Evolutionary conservation across 2,797 vertebrate genomes (phyloP), one percentile per base, ranked within the genome.

Genomic region (Halcyon leucocephala): DNA sequence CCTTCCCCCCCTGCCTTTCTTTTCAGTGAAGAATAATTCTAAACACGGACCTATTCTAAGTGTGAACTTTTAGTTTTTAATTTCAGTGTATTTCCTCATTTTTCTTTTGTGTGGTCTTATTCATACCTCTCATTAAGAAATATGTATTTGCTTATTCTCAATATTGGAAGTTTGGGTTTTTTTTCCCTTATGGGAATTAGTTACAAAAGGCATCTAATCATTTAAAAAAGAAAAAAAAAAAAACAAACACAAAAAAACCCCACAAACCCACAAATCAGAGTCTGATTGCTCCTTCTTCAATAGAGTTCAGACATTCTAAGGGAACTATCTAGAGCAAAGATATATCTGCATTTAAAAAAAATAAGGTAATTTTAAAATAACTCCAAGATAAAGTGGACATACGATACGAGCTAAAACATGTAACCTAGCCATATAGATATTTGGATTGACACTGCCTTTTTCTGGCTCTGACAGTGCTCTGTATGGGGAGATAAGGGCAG

Each of bases 371-470:
- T 96, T 91, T 89, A 67, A 84, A 91, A 69, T 80, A 91, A 92
- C 70, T 92, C 60, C n/a, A 49, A 89, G 78, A 90, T 90, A 88
- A 90, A 86, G 46, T 92, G 89, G 92, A 89, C 95, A 96, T 96
- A 93, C 86, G 92, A 89, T 83, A 72, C 44, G 65, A 85, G 82
- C 94, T 88, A 82, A 90, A 93, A 90, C 52, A 42, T 58, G 66
- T 91, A 95, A 95, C 84, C 52, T 89, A 95, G 66, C 89, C 70
- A n/a, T 95, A 91, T 35, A 91, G 89, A 90, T 88, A 88, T 92
- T 88, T 93, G 94, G 83, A 97, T 96, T 95, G 92, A 71, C 24
- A 16, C 77, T 80, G 85, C 61, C 84, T 95, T 91, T 92, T 89
- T 78, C 71, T 90, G 86, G 76, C 79, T 86, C 57, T 58, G 52